Percentiles rank a stretch among this genome's conserved stretches.
phyloP scores from a whole-genome alignment of 2,888 invertebrate species.

The Hedychridium roseum region DNA sequence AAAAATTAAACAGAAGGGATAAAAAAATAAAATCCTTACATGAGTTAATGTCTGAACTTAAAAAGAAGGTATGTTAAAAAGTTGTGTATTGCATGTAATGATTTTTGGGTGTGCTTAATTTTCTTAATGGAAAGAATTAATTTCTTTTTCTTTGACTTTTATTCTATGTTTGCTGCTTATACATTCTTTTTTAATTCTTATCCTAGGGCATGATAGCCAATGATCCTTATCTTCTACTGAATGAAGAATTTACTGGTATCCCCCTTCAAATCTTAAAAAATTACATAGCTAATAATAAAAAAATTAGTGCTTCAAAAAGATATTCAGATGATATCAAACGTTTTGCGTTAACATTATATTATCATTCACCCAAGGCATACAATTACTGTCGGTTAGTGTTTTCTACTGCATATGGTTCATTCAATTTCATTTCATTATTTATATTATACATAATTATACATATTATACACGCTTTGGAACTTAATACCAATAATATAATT shows the following conservation, averaged over 20 bases:
- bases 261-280: neutral
- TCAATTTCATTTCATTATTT: neutral
- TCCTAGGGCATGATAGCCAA: too few species aligned
- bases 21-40: neutral
- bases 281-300: neutral
- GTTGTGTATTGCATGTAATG: too few species aligned
- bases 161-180: too few species aligned
- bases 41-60: too few species aligned
- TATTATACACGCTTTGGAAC: neutral
- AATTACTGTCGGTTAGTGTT: neutral
- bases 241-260: neutral
- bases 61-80: too few species aligned
- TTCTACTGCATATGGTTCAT: neutral
- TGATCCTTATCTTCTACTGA: neutral
- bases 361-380: neutral
- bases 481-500: too few species aligned
- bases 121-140: neutral
- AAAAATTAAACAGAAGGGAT: neutral
- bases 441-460: neutral
- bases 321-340: neutral
- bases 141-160: too few species aligned
- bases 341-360: neutral
- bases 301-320: neutral
- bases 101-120: neutral
- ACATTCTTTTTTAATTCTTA: too few species aligned